phyloP scores from a whole-genome alignment of 2,888 invertebrate genomes.

The Pardosa pseudoannulata region DNA sequence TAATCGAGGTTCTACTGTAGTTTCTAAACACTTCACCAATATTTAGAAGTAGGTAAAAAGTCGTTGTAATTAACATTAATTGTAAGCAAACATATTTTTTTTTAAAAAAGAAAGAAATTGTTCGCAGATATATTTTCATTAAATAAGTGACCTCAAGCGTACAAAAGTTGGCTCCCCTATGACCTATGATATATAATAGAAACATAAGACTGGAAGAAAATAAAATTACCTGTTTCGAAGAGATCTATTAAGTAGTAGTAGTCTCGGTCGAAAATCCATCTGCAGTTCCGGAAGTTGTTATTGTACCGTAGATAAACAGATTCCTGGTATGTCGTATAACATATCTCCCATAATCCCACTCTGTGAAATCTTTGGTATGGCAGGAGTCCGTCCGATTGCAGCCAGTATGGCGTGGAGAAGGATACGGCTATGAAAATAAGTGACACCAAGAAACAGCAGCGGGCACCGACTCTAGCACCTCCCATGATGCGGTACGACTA shows the following conservation, averaged over 20 bases:
- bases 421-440: conserved; percentile 90
- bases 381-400: conserved; percentile 88
- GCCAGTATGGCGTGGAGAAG: conserved; percentile 95
- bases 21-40: no score
- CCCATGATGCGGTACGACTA: conserved; percentile 23
- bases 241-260: conserved; percentile 73
- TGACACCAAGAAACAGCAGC: conserved; percentile 79
- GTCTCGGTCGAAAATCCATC: conserved; percentile 89
- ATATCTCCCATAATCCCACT: conserved; percentile 95
- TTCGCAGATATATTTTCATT: no score
- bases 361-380: conserved; percentile 88
- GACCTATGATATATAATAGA: no score
- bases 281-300: conserved; percentile 95
- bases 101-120: no score
- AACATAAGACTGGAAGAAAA: no score
- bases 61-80: no score
- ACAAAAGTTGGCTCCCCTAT: no score
- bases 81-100: no score
- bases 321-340: conserved; percentile 92
- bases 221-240: conserved; percentile 72
- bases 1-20: no score
- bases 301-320: conserved; percentile 87
- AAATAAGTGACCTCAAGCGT: no score
- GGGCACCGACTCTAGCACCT: conserved; percentile 46
- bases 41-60: no score